Evolutionary conservation across 2,888 invertebrate species (phyloP).

Genomic region (Peribatodes rhomboidaria): DNA sequence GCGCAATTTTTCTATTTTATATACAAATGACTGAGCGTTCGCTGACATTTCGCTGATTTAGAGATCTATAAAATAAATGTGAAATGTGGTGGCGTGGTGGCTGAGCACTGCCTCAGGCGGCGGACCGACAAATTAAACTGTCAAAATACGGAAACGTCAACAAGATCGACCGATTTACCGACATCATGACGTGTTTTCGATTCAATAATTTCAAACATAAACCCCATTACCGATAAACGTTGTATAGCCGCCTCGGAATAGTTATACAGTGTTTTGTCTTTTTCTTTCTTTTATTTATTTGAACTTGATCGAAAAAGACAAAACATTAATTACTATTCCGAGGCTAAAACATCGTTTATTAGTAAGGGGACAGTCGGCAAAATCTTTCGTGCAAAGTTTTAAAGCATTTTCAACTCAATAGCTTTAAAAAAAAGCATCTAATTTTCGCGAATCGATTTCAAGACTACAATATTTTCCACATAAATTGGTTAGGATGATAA

Average conservation of each 20-base stretch:
- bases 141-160: conserved; percentile 60
- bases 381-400: conserved; percentile 16
- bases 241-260: too few relatives aligned
- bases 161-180: conserved; percentile 46
- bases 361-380: conserved; percentile 10
- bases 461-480: neutral
- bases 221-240: neutral
- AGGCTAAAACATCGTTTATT: too few relatives aligned
- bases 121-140: conserved; percentile 52
- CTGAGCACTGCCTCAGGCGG: conserved; percentile 6
- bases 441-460: neutral
- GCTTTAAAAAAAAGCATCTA: neutral
- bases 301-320: too few relatives aligned
- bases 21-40: conserved; percentile 13
- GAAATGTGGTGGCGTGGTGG: conserved; percentile 2
- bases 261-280: too few relatives aligned
- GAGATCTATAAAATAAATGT: conserved; percentile 11
- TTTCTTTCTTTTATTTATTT: too few relatives aligned
- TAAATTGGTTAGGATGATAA: conserved; percentile 15
- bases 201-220: conserved; percentile 24
- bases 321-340: too few relatives aligned
- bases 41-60: conserved; percentile 23
- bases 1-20: neutral
- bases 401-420: conserved; percentile 12
- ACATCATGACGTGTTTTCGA: conserved; percentile 31